phyloP scores from a whole-genome alignment of 53 echinoderm and acorn worm genomes.

The Paelopatides confundens region DNA sequence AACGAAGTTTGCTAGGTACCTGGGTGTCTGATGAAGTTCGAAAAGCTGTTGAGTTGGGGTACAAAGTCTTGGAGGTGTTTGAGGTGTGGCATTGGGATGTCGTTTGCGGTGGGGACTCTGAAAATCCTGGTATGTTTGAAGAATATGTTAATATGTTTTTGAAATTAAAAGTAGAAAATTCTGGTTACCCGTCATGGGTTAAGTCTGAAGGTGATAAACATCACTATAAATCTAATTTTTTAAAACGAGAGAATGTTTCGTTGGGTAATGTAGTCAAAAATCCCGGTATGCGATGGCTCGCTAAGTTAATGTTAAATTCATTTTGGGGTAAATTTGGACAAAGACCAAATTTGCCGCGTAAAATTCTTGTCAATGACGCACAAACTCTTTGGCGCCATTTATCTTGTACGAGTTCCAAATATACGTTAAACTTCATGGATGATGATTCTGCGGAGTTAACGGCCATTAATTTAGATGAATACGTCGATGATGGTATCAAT shows the following conservation, averaged over 20 bases:
- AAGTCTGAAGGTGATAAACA: neutral
- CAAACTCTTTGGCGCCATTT: neutral
- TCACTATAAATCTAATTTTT: neutral
- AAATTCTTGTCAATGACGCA: neutral
- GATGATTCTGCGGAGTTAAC: neutral
- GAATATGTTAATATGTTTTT: neutral
- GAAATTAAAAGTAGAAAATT: neutral
- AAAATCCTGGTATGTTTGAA: neutral
- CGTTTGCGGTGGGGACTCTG: neutral
- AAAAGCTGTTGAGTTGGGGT: neutral
- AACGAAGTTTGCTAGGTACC: slow-evolving; percentile 44
- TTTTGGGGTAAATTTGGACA: slow-evolving; percentile 5
- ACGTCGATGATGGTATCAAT: neutral
- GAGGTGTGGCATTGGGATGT: neutral
- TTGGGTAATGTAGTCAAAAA: neutral
- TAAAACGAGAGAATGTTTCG: neutral
- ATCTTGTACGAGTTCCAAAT: too few species aligned
- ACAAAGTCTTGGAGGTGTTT: neutral
- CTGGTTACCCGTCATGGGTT: neutral
- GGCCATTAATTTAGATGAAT: neutral
- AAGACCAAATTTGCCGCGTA: neutral
- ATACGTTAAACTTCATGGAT: too few species aligned
- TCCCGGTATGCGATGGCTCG: neutral
- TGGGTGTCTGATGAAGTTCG: neutral
- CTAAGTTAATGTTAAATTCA: neutral